Evolutionary conservation across 35 echinoderm and acorn worm genomes (phyloP).

Genomic region (Chiridota heheva): DNA sequence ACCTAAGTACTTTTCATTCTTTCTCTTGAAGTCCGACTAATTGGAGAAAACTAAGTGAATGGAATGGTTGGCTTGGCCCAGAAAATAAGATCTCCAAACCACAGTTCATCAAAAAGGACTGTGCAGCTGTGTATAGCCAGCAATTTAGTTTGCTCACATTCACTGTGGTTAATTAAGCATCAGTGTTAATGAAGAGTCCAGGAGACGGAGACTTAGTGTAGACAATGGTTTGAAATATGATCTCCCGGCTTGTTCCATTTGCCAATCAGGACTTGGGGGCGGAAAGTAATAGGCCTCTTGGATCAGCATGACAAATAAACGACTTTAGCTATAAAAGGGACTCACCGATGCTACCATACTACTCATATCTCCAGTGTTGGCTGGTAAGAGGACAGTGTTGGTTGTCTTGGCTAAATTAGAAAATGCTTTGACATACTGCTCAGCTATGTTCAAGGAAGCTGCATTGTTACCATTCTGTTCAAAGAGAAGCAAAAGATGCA

Average conservation of each 20-base stretch:
- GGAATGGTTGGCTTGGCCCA: no score
- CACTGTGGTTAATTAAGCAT: background rate
- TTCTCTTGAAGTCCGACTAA: no score
- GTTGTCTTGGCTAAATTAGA: slow-evolving; percentile 80
- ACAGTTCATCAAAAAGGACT: no score
- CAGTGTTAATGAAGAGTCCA: background rate
- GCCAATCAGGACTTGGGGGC: no score
- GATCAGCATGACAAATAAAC: background rate
- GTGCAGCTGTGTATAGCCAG: no score
- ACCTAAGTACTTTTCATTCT: no score
- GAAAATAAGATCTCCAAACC: no score
- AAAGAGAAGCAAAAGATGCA: background rate
- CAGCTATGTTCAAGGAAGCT: slow-evolving; percentile 88
- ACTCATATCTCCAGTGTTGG: slow-evolving; percentile 93
- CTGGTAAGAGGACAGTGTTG: slow-evolving; percentile 84
- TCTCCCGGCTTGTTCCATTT: no score
- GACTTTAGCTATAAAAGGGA: background rate
- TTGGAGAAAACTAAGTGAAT: no score
- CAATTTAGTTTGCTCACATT: background rate
- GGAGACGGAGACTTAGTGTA: background rate
- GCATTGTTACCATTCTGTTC: slow-evolving; percentile 88
- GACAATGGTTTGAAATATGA: background rate
- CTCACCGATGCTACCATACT: slow-evolving; percentile 97
- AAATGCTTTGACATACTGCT: slow-evolving; percentile 96
- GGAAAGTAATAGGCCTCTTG: background rate